Percentiles rank a stretch among this genome's conserved stretches.
These are phyloP conservation scores for Helicoverpa armigera DNA, from an alignment of 1,140 invertebrate genomes.

Conservation along the genomic window DNA sequence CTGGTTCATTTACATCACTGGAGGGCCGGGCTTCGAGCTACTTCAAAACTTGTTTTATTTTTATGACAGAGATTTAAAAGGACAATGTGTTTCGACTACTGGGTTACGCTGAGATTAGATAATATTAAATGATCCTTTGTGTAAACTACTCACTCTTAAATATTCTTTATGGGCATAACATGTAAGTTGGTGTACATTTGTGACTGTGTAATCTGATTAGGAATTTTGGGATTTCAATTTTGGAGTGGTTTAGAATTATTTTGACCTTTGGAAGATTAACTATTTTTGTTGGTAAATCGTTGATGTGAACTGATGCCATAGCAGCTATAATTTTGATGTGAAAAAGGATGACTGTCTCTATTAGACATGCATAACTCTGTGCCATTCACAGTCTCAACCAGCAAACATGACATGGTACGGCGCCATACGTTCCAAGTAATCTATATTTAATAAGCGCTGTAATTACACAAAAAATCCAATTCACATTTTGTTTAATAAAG, in stretches of 20 bases:
- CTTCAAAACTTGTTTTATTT: conserved; percentile 55
- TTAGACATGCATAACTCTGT: background rate
- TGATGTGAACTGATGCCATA: no score
- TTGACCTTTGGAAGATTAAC: background rate
- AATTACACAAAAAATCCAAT: conserved; percentile 34
- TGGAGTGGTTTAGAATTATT: background rate
- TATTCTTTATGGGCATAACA: conserved; percentile 42
- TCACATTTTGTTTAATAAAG: conserved; percentile 32
- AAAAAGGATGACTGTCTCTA: background rate
- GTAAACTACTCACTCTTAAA: conserved; percentile 51
- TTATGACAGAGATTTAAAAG: conserved; percentile 55
- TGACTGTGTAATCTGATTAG: conserved; percentile 18
- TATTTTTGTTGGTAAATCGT: background rate
- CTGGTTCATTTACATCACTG: conserved; percentile 24
- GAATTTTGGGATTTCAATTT: conserved; percentile 14
- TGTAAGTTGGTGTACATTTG: conserved; percentile 28
- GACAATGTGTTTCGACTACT: conserved; percentile 57
- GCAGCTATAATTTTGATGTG: no score
- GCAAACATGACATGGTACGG: background rate
- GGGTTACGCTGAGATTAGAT: conserved; percentile 67
- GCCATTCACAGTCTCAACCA: no score
- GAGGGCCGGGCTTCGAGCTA: background rate
- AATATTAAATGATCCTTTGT: conserved; percentile 64
- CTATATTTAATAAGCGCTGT: conserved; percentile 33
- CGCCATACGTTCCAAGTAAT: conserved; percentile 1